These are phyloP conservation scores for Pachypanchax playfairii DNA, from an alignment of 2,113 vertebrate species.

Conservation along the genomic window DNA sequence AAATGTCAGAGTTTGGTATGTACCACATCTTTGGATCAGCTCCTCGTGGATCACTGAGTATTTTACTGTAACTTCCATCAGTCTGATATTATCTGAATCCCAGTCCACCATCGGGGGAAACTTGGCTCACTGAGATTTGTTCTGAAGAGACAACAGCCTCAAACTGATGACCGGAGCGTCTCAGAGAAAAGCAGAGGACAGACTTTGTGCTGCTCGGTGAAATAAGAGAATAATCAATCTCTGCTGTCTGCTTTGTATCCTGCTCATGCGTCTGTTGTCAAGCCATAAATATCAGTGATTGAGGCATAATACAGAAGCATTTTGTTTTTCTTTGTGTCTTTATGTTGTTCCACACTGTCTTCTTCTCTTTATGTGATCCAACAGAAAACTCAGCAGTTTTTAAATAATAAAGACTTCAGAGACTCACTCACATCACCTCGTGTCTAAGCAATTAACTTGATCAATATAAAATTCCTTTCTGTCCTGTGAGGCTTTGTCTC, in stretches of 20 bases:
- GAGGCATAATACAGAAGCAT: background rate
- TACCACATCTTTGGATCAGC: background rate
- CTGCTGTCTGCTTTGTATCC: conserved; percentile 11
- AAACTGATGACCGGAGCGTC: conserved; percentile 18
- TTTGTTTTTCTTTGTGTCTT: conserved; percentile 19
- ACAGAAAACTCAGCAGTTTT: conserved; percentile 6
- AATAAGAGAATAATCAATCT: conserved; percentile 33
- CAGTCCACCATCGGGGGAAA: background rate
- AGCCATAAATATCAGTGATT: background rate
- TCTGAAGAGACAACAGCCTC: conserved; percentile 30
- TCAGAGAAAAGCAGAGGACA: conserved; percentile 9
- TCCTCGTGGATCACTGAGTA: background rate
- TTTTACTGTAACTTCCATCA: background rate
- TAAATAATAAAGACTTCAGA: background rate
- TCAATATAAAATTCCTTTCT: conserved; percentile 44
- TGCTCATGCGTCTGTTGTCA: conserved; percentile 1
- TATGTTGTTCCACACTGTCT: conserved; percentile 4
- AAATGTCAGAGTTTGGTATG: background rate
- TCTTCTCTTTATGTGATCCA: conserved; percentile 11
- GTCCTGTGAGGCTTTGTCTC: conserved; percentile 26
- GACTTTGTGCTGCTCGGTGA: conserved; percentile 24
- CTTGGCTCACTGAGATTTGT: background rate
- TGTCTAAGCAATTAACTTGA: conserved; percentile 47
- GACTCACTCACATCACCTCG: background rate
- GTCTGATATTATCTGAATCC: conserved; percentile 2